Conservation (phyloP, 1,140 invertebrate genomes). For the Drosophila sproati region DNA sequence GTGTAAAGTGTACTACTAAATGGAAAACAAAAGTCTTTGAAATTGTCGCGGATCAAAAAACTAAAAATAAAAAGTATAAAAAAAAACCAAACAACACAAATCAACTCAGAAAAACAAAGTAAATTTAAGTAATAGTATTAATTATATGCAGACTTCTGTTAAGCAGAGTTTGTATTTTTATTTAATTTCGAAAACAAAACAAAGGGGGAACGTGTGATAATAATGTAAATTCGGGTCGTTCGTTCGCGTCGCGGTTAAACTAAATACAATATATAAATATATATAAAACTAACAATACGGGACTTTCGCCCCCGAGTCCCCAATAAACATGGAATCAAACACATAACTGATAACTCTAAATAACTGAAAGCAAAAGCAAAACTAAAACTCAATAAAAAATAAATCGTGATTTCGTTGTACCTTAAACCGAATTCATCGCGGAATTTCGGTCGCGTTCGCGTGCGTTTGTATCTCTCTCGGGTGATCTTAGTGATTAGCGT, state of each 20-base stretch:
- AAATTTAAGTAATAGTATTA: slow-evolving; percentile 82
- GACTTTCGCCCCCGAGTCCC: slow-evolving; percentile 83
- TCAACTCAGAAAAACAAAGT: slow-evolving; percentile 50
- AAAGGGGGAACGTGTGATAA: slow-evolving; percentile 81
- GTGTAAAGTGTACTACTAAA: slow-evolving; percentile 74
- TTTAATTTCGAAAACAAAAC: slow-evolving; percentile 51
- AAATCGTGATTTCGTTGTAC: slow-evolving; percentile 85
- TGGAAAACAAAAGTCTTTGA: slow-evolving; percentile 76
- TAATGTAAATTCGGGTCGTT: slow-evolving; percentile 82
- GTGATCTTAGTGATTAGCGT: slow-evolving; percentile 84
- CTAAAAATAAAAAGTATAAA: slow-evolving; percentile 34
- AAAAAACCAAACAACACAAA: slow-evolving; percentile 50
- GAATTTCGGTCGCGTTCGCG: slow-evolving; percentile 85
- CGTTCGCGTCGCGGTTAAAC: slow-evolving; percentile 80
- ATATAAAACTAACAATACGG: slow-evolving; percentile 63
- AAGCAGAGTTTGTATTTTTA: slow-evolving; percentile 56
- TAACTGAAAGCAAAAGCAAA: slow-evolving; percentile 57
- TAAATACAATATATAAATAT: slow-evolving; percentile 28
- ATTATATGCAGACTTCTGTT: slow-evolving; percentile 59
- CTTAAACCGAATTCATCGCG: slow-evolving; percentile 85
- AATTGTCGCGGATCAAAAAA: slow-evolving; percentile 76
- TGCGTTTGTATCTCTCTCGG: slow-evolving; percentile 84
- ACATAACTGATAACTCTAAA: slow-evolving; percentile 47
- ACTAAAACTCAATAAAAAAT: slow-evolving; percentile 54
- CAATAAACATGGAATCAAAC: slow-evolving; percentile 67